Evolutionary conservation across 2,888 invertebrate genomes (phyloP), one percentile per base, ranked within the genome.

Genomic region (Brachyopa scutellaris): DNA sequence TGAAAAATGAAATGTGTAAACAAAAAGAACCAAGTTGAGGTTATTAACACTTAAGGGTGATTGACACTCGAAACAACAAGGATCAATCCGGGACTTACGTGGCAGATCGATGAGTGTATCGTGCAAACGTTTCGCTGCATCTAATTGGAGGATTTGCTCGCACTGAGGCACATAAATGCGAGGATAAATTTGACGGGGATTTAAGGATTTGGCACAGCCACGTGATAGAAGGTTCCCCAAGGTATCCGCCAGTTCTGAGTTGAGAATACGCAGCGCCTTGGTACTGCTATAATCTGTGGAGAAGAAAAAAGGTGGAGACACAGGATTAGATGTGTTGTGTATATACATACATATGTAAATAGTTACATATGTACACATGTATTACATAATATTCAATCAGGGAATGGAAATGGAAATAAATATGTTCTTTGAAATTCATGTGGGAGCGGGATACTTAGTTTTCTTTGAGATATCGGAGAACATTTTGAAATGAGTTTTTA

Each of bases 211-310:
- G 13, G 95, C 95, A 84, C 95, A 94, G 87, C 95, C 95, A 13
- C 99, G 93, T 66, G 93, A 95, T 76, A 97, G 92, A 59, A 99
- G 92, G 92, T 99, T 99, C 19, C 98, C 99, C 13, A 98, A 90
- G 0, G 96, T 97, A 89, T 98, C 96, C 1, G 97, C 98, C 70
- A 99, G 91, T 89, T 99, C 98, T 0, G 96, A 92, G 91, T 99
- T 99, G 15, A 97, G 91, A 64, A 95, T 93, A 85, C 95, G 93
- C 33, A 94, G 89, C 55, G 96, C 92, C 89, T 96, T 96, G 3
- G 91, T 92, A 84, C 95, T 94, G 88, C 94, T 96, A 91, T 95
- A 99, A 92, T 98, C 98, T 98, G 55, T 1, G 53, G 53, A 8
- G 8, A 7, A 42, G 29, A 6, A 55, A 53, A 51, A 42, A 17